Percentiles rank a stretch among this genome's conserved stretches.
These are phyloP conservation scores for Amphipoea oculea DNA, from an alignment of 2,888 invertebrate genomes.

Conservation along the genomic window DNA sequence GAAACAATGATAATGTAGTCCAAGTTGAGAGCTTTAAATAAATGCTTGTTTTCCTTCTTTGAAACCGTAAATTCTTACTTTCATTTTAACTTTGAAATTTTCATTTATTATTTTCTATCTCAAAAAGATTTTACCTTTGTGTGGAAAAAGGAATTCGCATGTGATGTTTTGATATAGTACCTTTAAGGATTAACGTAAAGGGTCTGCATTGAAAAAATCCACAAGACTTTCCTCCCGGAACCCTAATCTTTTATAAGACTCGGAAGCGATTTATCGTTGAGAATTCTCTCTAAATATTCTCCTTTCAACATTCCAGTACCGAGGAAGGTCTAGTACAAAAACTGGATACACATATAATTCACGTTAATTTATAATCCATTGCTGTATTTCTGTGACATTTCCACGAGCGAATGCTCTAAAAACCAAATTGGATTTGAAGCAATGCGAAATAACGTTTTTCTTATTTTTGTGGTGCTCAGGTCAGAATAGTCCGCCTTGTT, in stretches of 20 bases:
- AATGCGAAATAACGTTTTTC: slow-evolving; percentile 23
- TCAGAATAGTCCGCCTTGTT: slow-evolving; percentile 43
- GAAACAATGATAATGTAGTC: slow-evolving; percentile 25
- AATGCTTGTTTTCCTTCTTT: slow-evolving; percentile 3
- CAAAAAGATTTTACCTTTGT: slow-evolving; percentile 35
- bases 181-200: slow-evolving; percentile 50
- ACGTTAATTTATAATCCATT: slow-evolving; percentile 61
- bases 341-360: slow-evolving; percentile 51
- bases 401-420: slow-evolving; percentile 42
- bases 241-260: slow-evolving; percentile 64
- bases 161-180: slow-evolving; percentile 53
- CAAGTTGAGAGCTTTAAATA: slow-evolving; percentile 25
- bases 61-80: not conserved
- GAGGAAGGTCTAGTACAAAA: slow-evolving; percentile 45
- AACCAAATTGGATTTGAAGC: slow-evolving; percentile 54
- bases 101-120: slow-evolving; percentile 23
- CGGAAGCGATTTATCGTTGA: slow-evolving; percentile 62
- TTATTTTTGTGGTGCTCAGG: slow-evolving; percentile 37
- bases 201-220: slow-evolving; percentile 46
- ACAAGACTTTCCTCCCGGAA: slow-evolving; percentile 43
- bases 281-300: slow-evolving; percentile 56
- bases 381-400: slow-evolving; percentile 48
- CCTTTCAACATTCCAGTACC: slow-evolving; percentile 57
- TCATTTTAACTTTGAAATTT: slow-evolving; percentile 7
- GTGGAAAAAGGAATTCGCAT: slow-evolving; percentile 35